These are phyloP conservation scores for Aurelia sp. DNA, from an alignment of 30 jellyfish, hydroid and myxozoan species.

Conservation along the genomic window DNA sequence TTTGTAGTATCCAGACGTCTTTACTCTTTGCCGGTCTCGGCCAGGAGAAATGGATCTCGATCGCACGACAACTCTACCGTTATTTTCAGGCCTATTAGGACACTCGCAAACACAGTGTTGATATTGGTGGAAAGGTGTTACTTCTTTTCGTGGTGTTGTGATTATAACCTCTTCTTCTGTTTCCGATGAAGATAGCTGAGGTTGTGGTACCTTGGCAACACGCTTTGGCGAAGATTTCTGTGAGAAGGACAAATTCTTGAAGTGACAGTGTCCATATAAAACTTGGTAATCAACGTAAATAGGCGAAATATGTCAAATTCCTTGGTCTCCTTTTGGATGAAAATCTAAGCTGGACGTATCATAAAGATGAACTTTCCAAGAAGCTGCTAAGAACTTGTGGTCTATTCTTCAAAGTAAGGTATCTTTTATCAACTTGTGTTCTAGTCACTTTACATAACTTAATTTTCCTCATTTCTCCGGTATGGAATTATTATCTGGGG, in stretches of 20 bases:
- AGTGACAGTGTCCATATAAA: too few species aligned
- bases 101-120: conserved; percentile 86
- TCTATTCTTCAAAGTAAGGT: too few species aligned
- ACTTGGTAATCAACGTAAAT: too few species aligned
- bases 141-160: conserved; percentile 45
- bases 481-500: too few species aligned
- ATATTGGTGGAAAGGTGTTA: background rate
- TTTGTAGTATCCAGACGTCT: background rate
- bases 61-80: conserved; percentile 32
- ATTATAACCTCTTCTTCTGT: conserved; percentile 60
- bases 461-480: too few species aligned
- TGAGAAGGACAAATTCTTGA: background rate
- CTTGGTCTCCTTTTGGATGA: too few species aligned
- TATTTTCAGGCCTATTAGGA: conserved; percentile 54
- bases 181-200: conserved; percentile 51
- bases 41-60: conserved; percentile 65
- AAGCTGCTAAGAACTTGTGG: too few species aligned
- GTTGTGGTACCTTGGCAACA: background rate
- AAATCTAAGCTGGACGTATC: too few species aligned
- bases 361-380: too few species aligned
- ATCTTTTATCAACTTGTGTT: too few species aligned
- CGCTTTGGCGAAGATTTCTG: conserved; percentile 28
- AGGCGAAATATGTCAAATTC: too few species aligned
- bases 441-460: too few species aligned
- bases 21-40: background rate